Evolutionary conservation across 35 echinoderm and acorn worm genomes (phyloP).

Genomic region (Stichopus chloronotus): DNA sequence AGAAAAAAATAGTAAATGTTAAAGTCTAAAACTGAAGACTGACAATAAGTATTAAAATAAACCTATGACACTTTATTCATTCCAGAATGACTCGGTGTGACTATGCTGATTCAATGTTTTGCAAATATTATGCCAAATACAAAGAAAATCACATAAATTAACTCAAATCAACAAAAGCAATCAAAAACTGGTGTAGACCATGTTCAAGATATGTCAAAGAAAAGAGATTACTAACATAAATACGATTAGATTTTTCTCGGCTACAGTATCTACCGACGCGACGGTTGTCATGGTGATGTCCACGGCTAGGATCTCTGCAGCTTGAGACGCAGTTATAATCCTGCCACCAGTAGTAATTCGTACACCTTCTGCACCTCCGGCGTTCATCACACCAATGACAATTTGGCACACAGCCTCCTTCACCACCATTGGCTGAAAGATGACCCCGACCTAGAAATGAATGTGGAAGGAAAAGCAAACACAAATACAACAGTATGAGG

Average conservation of each 20-base stretch:
- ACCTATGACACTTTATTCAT: no score
- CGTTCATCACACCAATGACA: slow-evolving; percentile 64
- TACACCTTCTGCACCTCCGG: slow-evolving; percentile 73
- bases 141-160: no score
- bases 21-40: no score
- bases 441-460: slow-evolving; percentile 71
- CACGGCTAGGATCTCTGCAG: slow-evolving; percentile 1
- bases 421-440: slow-evolving; percentile 66
- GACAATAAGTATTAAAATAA: no score
- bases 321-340: slow-evolving; percentile 74
- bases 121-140: no score
- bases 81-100: no score
- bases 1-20: no score
- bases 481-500: not conserved
- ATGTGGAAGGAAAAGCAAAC: not conserved
- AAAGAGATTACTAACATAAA: slow-evolving; percentile 16
- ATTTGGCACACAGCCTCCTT: slow-evolving; percentile 72
- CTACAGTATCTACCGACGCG: slow-evolving; percentile 69
- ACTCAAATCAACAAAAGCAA: no score
- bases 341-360: slow-evolving; percentile 62
- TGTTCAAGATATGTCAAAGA: no score
- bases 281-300: not conserved
- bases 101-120: no score
- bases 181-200: no score
- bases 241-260: slow-evolving; percentile 24